Evolutionary conservation across 2,797 vertebrate species (phyloP).

Genomic region (Sciaenops ocellatus): DNA sequence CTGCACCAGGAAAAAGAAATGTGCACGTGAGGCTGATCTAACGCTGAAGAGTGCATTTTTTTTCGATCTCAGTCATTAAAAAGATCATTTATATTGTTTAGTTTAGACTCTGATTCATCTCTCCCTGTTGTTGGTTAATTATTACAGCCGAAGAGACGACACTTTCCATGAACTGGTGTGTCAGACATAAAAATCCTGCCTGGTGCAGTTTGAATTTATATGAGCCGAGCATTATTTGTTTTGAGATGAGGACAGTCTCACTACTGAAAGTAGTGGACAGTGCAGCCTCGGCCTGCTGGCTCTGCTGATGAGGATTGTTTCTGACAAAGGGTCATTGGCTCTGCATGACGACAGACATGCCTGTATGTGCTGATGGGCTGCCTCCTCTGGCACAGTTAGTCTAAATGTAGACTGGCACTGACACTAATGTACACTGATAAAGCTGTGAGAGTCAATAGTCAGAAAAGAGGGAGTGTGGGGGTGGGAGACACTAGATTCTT

Average conservation of each 20-base stretch:
- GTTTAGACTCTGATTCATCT: background rate
- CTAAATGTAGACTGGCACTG: conserved; percentile 81
- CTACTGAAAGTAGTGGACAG: conserved; percentile 8
- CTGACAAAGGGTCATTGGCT: conserved; percentile 72
- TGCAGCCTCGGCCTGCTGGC: conserved; percentile 10
- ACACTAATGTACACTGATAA: conserved; percentile 82
- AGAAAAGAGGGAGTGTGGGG: conserved; percentile 47
- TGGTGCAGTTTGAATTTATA: conserved; percentile 4
- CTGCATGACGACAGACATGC: conserved; percentile 62
- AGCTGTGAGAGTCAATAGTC: conserved; percentile 77
- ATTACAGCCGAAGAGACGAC: background rate
- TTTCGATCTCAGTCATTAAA: background rate
- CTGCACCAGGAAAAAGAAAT: conserved; percentile 9
- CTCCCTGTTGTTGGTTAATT: background rate
- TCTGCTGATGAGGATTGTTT: conserved; percentile 68
- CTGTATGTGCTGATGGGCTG: conserved; percentile 68
- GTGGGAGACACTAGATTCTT: conserved; percentile 66
- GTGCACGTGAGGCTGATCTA: background rate
- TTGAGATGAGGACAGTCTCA: background rate
- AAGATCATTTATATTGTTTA: background rate
- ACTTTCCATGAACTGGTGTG: background rate
- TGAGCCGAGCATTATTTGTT: background rate
- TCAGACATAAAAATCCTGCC: background rate
- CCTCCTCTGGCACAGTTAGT: conserved; percentile 68
- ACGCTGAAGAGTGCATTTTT: background rate